phyloP scores from a whole-genome alignment of 1,140 invertebrate genomes.

The Thaumetopoea pityocampa region DNA sequence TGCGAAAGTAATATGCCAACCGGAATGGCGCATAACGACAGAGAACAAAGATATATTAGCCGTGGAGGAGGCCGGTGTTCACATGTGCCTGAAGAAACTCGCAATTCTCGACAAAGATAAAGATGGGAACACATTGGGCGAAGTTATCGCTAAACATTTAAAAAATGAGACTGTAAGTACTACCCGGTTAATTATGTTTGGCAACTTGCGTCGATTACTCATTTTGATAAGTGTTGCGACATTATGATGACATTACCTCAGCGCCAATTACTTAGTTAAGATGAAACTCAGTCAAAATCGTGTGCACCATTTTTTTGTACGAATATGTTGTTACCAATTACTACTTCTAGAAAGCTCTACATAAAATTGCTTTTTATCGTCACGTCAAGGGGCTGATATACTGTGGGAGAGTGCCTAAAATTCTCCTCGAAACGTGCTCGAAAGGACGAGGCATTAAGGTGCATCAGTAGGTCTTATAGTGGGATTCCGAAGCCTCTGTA shows the following conservation, averaged over 20 bases:
- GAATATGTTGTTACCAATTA: neutral
- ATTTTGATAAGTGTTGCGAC: too few relatives aligned
- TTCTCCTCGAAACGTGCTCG: too few relatives aligned
- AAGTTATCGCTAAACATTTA: conserved; percentile 43
- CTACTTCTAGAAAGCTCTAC: conserved; percentile 20
- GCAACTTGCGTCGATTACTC: neutral
- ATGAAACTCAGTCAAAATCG: too few relatives aligned
- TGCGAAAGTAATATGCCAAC: conserved; percentile 48
- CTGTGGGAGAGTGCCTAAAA: too few relatives aligned
- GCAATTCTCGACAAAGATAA: conserved; percentile 79
- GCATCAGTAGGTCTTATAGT: too few relatives aligned
- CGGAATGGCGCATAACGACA: conserved; percentile 55
- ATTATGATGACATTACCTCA: too few relatives aligned
- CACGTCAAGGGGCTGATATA: too few relatives aligned
- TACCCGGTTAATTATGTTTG: conserved; percentile 14
- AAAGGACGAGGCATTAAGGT: too few relatives aligned
- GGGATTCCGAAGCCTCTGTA: too few relatives aligned
- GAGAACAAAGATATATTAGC: conserved; percentile 74
- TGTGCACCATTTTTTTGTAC: neutral
- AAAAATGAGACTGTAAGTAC: conserved; percentile 55
- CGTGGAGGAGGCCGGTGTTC: conserved; percentile 88
- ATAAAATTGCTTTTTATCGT: too few relatives aligned
- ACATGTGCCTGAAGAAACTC: conserved; percentile 88
- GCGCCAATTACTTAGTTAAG: too few relatives aligned
- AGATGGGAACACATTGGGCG: conserved; percentile 44